Base-by-base conservation (phyloP, 2,888 invertebrate genomes). In the Macrophya alboannulata region DNA sequence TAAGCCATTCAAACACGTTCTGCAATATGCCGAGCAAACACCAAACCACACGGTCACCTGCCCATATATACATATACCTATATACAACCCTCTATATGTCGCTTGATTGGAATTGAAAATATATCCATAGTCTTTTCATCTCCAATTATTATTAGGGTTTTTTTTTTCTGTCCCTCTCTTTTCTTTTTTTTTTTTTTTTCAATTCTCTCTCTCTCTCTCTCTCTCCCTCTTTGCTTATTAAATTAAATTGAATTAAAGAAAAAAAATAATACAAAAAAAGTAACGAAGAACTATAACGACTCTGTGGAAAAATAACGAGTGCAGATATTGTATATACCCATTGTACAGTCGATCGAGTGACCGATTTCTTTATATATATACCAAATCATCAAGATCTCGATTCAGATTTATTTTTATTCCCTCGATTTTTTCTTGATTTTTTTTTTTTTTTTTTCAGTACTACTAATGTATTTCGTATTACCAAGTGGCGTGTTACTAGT, bases 391-490 rank as follows among this genome's bases (percentile, higher is more conserved):
- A 31, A 31, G 31, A 31, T 31, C 31, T 31, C 1, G 31, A 31
- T 31, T 31, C 76, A 45, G 25, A 77, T 77, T 77, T 31, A 31
- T 31, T 31, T 31, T 31, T 31, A 31, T 31, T 31, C 31, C 31
- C 31, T 3, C 3, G n/a, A n/a, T 31, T 31, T 2, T 31, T 31
- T 31, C 1, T 31, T 31, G 3, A 3, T 37, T 6, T n/a, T 48
- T 45, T 15, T 74, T 45, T 21, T 43, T 25, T 4, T 48, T 21
- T 6, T 25, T 40, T 25, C 1, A 15, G 17, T 1, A 17, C 68
- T 85, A 79, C 86, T 90, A 90, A 90, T 90, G 89, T 88, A 89
- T 90, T 90, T 90, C 88, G 88, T 88, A 90, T 89, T 90, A 88
- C 89, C 87, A 77, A 86, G 87, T 90, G 86, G 90, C 90, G 90